A percentile compares a stretch with the other conserved stretches of the same genome.
These are phyloP conservation scores for Merodon equestris DNA, from an alignment of 2,888 invertebrate genomes.

Conservation along the genomic window DNA sequence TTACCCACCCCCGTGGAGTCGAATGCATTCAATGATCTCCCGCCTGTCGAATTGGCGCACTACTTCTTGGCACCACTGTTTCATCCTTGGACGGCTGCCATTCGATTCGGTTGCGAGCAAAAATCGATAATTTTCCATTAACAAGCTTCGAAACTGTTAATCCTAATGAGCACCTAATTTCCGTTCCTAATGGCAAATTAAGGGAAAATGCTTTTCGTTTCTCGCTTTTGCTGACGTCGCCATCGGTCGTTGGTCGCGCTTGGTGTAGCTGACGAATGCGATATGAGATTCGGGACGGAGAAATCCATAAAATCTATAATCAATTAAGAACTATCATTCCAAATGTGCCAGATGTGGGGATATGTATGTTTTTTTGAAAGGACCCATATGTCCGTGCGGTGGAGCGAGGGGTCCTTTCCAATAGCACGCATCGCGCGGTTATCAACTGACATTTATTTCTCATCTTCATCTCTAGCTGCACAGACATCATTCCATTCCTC, in stretches of 20 bases:
- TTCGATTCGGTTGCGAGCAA: slow-evolving; percentile 24
- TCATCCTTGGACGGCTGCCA: slow-evolving; percentile 46
- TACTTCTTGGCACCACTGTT: not conserved
- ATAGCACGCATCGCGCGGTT: not conserved
- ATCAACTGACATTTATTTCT: not conserved
- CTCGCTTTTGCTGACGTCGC: not conserved
- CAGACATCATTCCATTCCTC: not conserved
- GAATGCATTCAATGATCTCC: too few species aligned
- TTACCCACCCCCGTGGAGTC: slow-evolving; percentile 44
- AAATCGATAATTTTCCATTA: slow-evolving; percentile 67
- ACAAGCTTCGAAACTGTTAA: slow-evolving; percentile 56
- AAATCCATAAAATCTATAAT: slow-evolving; percentile 25
- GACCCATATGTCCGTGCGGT: not conserved
- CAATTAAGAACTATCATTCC: slow-evolving; percentile 2
- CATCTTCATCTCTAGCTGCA: not conserved
- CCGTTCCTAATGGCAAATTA: slow-evolving; percentile 49
- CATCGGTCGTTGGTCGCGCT: too few species aligned
- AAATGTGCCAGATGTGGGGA: not conserved
- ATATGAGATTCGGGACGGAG: not conserved
- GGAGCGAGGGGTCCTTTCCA: not conserved
- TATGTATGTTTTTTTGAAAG: not conserved
- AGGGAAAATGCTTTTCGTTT: slow-evolving; percentile 23
- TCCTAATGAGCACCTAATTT: slow-evolving; percentile 68
- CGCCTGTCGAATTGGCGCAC: too few species aligned
- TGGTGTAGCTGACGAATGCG: too few species aligned